Conservation (phyloP, 2,797 vertebrate genomes). For the Manis javanica region DNA sequence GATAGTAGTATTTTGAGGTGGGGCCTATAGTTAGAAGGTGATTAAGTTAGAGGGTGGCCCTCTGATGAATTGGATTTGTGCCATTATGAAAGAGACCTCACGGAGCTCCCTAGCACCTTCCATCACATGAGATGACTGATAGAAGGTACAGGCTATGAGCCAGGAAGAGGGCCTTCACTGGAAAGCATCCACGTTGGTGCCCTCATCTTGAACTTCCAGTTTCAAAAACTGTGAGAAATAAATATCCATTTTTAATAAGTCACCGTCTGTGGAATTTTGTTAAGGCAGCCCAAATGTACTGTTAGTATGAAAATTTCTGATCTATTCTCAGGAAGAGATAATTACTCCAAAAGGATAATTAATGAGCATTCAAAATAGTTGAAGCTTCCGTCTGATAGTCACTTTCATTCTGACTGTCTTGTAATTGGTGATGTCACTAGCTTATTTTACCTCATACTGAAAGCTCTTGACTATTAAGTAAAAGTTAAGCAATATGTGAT, state of each 20-base stretch:
- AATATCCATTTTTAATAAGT: background rate
- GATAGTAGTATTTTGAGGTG: background rate
- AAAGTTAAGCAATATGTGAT: background rate
- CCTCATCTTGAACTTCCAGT: background rate
- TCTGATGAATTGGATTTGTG: background rate
- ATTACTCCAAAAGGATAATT: background rate
- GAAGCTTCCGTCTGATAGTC: background rate
- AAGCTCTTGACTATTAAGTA: background rate
- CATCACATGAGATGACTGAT: background rate
- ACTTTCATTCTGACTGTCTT: background rate
- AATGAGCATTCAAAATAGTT: background rate
- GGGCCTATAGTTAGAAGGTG: background rate
- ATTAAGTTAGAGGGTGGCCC: background rate
- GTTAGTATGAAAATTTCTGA: background rate
- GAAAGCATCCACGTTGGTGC: background rate
- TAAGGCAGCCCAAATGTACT: background rate
- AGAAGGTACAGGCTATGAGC: background rate
- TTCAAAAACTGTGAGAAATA: background rate
- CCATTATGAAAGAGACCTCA: background rate
- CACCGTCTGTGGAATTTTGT: background rate
- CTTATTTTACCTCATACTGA: background rate
- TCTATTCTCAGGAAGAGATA: background rate
- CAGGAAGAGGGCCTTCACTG: background rate
- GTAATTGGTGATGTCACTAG: background rate
- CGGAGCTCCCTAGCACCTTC: background rate